Evolutionary conservation across 2,888 invertebrate species (phyloP).

Genomic region (Elegia similella): DNA sequence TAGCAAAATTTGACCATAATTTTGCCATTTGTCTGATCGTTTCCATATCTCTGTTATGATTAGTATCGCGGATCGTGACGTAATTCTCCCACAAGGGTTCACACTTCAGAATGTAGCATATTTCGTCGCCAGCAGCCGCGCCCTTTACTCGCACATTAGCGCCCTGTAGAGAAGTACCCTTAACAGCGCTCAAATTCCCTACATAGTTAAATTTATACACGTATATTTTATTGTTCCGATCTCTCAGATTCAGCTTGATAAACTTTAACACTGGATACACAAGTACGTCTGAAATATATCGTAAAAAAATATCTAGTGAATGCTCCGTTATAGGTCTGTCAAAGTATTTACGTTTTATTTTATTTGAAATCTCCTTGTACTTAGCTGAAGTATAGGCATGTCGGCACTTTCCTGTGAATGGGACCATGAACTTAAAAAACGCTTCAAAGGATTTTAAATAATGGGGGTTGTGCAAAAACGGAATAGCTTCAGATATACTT

Average conservation of each 20-base stretch:
- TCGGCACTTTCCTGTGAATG: slow-evolving; percentile 58
- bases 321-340: slow-evolving; percentile 45
- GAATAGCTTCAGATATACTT: slow-evolving; percentile 68
- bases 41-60: slow-evolving; percentile 46
- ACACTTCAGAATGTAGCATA: slow-evolving; percentile 73
- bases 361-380: slow-evolving; percentile 47
- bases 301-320: slow-evolving; percentile 52
- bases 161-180: slow-evolving; percentile 50
- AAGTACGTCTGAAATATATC: slow-evolving; percentile 67
- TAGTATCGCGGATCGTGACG: slow-evolving; percentile 39
- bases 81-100: slow-evolving; percentile 64
- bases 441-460: slow-evolving; percentile 52
- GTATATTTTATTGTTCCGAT: slow-evolving; percentile 44
- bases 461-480: slow-evolving; percentile 58
- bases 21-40: slow-evolving; percentile 60
- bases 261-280: slow-evolving; percentile 70
- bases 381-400: slow-evolving; percentile 46
- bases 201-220: slow-evolving; percentile 74
- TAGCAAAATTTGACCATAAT: slow-evolving; percentile 78
- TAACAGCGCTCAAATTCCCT: slow-evolving; percentile 62
- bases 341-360: slow-evolving; percentile 62
- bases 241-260: slow-evolving; percentile 46
- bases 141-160: slow-evolving; percentile 52
- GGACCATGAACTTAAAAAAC: slow-evolving; percentile 64
- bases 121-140: slow-evolving; percentile 73